Conservation (phyloP, 2,113 vertebrate genomes). For the Oreochromis tanganicae region DNA sequence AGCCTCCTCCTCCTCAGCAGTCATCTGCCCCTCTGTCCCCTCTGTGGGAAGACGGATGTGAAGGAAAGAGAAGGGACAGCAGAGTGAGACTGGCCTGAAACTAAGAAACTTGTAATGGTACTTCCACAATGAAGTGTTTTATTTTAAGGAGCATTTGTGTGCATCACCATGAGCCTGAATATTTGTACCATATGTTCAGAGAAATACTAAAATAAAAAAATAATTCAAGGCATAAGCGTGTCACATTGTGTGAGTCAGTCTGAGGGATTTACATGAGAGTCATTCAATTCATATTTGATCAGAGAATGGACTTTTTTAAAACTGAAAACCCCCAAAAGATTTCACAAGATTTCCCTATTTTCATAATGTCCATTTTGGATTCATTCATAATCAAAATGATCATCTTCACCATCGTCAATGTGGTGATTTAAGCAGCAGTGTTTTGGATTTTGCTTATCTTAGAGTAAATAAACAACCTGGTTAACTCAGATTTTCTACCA, state of each 20-base stretch:
- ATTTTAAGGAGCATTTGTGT: background rate
- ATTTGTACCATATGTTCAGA: background rate
- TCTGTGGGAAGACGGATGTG: slow-evolving; percentile 49
- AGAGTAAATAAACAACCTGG: background rate
- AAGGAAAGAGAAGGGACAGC: background rate
- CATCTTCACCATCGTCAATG: background rate
- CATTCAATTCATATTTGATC: background rate
- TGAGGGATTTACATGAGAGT: background rate
- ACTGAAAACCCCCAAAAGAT: background rate
- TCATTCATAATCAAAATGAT: background rate
- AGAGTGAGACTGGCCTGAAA: background rate
- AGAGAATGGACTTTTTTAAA: background rate
- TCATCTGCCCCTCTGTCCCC: slow-evolving; percentile 77
- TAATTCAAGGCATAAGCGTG: background rate
- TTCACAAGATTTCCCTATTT: fast-evolving
- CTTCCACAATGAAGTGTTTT: background rate
- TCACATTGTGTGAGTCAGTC: background rate
- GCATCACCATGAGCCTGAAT: background rate
- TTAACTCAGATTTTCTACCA: background rate
- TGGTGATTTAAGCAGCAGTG: background rate
- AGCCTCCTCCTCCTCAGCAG: slow-evolving; percentile 85
- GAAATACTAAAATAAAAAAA: background rate
- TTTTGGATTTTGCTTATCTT: background rate
- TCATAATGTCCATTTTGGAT: background rate
- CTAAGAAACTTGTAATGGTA: background rate